Conservation (phyloP, 2,888 invertebrate species). For the Drosophila dives region DNA sequence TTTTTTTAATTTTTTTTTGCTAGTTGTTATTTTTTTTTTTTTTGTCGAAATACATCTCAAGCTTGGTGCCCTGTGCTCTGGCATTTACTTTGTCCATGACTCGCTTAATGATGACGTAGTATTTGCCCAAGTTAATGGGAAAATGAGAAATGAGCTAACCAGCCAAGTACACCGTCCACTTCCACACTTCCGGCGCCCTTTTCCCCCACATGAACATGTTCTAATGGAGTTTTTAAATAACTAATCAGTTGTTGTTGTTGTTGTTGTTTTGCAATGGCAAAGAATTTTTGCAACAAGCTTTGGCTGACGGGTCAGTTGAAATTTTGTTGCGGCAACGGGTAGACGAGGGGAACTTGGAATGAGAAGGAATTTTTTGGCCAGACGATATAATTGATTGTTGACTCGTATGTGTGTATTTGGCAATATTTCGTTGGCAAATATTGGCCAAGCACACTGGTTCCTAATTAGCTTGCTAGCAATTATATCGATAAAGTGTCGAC, state of each 20-base stretch:
- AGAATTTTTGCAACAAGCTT: constrained; percentile 23
- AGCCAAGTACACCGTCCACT: not conserved
- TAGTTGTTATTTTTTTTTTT: constrained; percentile 1
- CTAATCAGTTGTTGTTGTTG: constrained; percentile 58
- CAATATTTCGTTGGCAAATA: constrained; percentile 29
- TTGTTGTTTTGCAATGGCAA: constrained; percentile 21
- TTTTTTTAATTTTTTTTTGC: not conserved
- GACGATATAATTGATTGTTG: constrained; percentile 57
- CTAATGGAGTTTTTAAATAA: constrained; percentile 74
- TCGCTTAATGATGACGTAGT: constrained; percentile 67
- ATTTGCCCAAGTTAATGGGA: constrained; percentile 68
- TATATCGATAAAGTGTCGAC: constrained; percentile 43
- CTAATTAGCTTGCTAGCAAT: constrained; percentile 39
- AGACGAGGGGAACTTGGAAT: not conserved
- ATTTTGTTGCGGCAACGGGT: not conserved
- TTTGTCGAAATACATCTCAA: constrained; percentile 9
- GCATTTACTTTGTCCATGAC: constrained; percentile 36
- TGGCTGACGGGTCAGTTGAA: constrained; percentile 4
- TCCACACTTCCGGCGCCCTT: not conserved
- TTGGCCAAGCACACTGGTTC: constrained; percentile 22
- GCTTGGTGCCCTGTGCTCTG: constrained; percentile 18
- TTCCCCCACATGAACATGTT: constrained; percentile 38
- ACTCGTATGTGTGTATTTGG: constrained; percentile 30
- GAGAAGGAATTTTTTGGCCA: constrained; percentile 9
- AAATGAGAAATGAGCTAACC: constrained; percentile 57